Percentiles rank a stretch among this genome's conserved stretches.
Evolutionary conservation across 2,797 vertebrate species (phyloP).

Genomic region (Lagorchestes hirsutus): DNA sequence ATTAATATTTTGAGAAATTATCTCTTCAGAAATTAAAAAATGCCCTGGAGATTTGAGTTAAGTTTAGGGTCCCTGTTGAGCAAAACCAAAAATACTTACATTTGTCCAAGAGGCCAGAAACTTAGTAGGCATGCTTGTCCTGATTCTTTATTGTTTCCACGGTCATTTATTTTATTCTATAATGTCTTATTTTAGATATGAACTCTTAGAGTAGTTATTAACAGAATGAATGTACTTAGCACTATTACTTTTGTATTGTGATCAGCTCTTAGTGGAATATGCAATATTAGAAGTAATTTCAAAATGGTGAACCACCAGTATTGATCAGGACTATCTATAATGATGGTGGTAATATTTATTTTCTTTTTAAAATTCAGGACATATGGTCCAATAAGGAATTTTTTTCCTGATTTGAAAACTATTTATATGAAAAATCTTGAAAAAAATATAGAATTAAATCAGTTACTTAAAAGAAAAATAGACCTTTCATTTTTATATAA

Average conservation of each 20-base stretch:
- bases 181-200: background rate
- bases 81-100: background rate
- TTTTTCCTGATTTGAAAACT: background rate
- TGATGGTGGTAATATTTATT: background rate
- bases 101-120: background rate
- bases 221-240: background rate
- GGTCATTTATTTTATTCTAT: background rate
- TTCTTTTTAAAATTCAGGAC: background rate
- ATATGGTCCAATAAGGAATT: background rate
- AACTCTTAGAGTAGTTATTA: background rate
- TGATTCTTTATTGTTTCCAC: background rate
- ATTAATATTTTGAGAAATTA: slow-evolving; percentile 13
- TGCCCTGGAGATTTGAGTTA: background rate
- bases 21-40: slow-evolving; percentile 15
- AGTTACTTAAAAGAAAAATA: background rate
- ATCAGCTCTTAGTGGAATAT: background rate
- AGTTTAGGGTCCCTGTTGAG: background rate
- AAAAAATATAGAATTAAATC: background rate
- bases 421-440: background rate
- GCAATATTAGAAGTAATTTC: background rate
- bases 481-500: background rate
- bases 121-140: background rate
- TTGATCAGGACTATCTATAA: background rate
- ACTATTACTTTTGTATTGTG: background rate
- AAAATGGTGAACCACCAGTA: background rate